Percentiles rank a stretch among this genome's conserved stretches.
These are phyloP conservation scores for Himalopsyche tibetana DNA, from an alignment of 2,888 invertebrate genomes.

Conservation along the genomic window DNA sequence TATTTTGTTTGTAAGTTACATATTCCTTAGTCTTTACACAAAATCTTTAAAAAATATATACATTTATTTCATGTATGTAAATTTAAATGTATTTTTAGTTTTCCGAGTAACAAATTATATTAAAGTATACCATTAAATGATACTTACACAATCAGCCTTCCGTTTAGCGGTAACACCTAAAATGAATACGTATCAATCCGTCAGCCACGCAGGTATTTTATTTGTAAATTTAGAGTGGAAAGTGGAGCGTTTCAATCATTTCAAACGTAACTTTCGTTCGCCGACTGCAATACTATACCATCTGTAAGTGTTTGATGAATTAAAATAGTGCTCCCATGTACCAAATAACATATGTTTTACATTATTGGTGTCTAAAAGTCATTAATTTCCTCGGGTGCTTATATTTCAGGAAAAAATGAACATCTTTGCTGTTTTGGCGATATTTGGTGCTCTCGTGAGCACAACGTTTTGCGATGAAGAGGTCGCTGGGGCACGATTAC, in stretches of 20 bases:
- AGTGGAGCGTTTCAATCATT: neutral
- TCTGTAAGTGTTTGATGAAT: conserved; percentile 9
- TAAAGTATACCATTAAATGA: neutral
- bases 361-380: neutral
- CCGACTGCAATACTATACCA: neutral
- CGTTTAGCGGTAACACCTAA: conserved; percentile 68
- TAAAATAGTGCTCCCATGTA: neutral
- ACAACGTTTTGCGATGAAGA: conserved; percentile 80
- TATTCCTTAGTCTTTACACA: too few species aligned
- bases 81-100: too few species aligned
- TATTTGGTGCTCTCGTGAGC: conserved; percentile 73
- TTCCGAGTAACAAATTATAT: too few species aligned
- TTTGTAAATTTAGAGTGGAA: neutral
- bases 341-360: neutral
- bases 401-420: conserved; percentile 68
- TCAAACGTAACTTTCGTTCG: neutral
- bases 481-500: conserved; percentile 86
- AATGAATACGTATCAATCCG: conserved; percentile 76
- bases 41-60: too few species aligned
- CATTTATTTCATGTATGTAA: too few species aligned
- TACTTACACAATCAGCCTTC: neutral
- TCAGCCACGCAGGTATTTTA: conserved; percentile 74
- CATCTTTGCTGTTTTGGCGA: conserved; percentile 71
- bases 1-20: too few species aligned
- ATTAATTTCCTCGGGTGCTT: neutral